phyloP scores from a whole-genome alignment of 2,888 invertebrate species.

The Cancer borealis region DNA sequence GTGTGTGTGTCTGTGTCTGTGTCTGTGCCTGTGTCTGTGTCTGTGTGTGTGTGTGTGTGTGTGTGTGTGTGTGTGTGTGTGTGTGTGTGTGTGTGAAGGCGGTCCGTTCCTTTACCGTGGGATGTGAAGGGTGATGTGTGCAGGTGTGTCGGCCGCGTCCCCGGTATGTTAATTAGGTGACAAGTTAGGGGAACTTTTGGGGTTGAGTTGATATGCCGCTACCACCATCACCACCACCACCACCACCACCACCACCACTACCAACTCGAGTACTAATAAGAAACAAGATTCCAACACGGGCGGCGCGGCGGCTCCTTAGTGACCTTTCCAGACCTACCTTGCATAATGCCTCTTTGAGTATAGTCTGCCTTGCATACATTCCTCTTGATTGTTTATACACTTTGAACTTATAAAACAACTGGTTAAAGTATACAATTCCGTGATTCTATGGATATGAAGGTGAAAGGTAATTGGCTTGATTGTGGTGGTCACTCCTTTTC shows the following conservation, averaged over 20 bases:
- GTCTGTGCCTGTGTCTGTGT: background rate
- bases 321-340: background rate
- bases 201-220: background rate
- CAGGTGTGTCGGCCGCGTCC: background rate
- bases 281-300: background rate
- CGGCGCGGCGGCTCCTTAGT: background rate
- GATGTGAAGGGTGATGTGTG: background rate
- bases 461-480: background rate
- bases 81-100: too few species aligned
- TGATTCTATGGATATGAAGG: background rate
- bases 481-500: background rate
- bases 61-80: background rate
- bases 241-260: background rate
- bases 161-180: background rate
- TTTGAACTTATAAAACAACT: background rate
- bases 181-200: slow-evolving; percentile 8
- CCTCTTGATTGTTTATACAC: background rate
- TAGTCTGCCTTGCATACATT: background rate
- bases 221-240: background rate
- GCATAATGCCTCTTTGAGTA: background rate
- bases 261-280: background rate
- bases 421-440: background rate
- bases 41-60: background rate
- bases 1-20: background rate
- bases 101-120: background rate